Conservation (phyloP, 2,113 vertebrate genomes). For the Nansenia antarctica region DNA sequence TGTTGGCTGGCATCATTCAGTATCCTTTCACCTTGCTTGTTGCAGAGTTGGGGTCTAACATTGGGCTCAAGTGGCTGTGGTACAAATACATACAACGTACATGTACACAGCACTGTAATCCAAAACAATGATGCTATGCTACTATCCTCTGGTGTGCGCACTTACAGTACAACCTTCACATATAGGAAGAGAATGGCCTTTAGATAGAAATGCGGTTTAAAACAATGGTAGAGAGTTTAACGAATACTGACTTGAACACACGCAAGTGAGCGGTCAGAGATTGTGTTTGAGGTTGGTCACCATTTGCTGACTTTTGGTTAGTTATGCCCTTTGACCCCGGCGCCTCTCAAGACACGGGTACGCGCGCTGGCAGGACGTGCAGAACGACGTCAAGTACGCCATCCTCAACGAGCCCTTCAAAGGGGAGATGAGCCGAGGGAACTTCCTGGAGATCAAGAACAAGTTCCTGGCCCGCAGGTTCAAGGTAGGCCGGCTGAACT, state of each 20-base stretch:
- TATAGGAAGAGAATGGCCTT: neutral
- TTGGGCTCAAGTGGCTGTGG: too few species aligned
- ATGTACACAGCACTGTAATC: too few species aligned
- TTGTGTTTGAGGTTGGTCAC: neutral
- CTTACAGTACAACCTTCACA: neutral
- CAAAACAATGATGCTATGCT: too few species aligned
- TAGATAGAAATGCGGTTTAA: too few species aligned
- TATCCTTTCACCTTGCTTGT: constrained; percentile 84
- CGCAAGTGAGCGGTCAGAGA: too few species aligned
- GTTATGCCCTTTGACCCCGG: constrained; percentile 77
- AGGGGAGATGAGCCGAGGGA: constrained; percentile 97
- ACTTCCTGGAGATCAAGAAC: constrained; percentile 99
- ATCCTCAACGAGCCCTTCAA: constrained; percentile 99
- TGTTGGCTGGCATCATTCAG: constrained; percentile 97
- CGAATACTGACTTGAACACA: too few species aligned
- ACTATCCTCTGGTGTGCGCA: too few species aligned
- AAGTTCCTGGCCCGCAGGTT: constrained; percentile 97
- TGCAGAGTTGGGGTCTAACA: neutral
- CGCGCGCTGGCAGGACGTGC: constrained; percentile 98
- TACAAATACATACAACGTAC: too few species aligned
- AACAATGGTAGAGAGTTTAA: too few species aligned
- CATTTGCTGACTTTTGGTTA: constrained; percentile 9
- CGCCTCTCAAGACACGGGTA: constrained; percentile 90
- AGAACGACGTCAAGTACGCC: constrained; percentile 95
- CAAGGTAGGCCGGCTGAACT: constrained; percentile 78